These are phyloP conservation scores for Ceriagrion tenellum DNA, from an alignment of 2,888 invertebrate genomes.

Conservation along the genomic window DNA sequence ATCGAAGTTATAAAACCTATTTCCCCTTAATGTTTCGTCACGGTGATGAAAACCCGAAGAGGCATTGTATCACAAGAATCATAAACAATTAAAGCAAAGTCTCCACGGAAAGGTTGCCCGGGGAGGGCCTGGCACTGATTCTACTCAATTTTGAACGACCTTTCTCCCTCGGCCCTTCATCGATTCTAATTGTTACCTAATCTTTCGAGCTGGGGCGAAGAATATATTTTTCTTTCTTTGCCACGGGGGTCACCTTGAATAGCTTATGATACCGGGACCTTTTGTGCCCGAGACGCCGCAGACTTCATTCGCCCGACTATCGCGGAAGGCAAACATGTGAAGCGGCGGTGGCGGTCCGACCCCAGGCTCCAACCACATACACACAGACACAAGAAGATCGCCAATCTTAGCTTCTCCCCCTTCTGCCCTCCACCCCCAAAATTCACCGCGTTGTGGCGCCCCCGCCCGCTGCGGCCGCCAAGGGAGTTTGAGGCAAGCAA, in stretches of 20 bases:
- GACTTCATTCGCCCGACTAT: background rate
- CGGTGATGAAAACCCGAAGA: no score
- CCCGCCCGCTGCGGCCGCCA: background rate
- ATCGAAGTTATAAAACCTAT: no score
- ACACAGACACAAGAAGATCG: background rate
- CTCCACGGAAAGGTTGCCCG: background rate
- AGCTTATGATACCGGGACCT: background rate
- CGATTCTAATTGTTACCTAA: background rate
- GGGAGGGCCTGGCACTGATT: background rate
- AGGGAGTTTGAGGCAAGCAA: background rate
- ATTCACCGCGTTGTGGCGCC: background rate
- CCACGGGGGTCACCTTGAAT: background rate
- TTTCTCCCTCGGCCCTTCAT: background rate
- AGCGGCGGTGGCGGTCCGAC: conserved; percentile 18
- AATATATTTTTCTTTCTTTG: background rate
- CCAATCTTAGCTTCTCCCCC: background rate
- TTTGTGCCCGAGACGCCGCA: background rate
- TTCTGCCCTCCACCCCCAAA: no score
- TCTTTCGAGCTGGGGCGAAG: background rate
- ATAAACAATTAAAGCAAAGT: background rate
- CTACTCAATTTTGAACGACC: background rate
- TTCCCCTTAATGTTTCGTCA: no score
- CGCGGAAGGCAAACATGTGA: conserved; percentile 12
- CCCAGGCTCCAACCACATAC: background rate
- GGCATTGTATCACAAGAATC: background rate